Evolutionary conservation across 2,888 invertebrate genomes (phyloP), one percentile per base, ranked within the genome.

Genomic region (Arctia plantaginis): DNA sequence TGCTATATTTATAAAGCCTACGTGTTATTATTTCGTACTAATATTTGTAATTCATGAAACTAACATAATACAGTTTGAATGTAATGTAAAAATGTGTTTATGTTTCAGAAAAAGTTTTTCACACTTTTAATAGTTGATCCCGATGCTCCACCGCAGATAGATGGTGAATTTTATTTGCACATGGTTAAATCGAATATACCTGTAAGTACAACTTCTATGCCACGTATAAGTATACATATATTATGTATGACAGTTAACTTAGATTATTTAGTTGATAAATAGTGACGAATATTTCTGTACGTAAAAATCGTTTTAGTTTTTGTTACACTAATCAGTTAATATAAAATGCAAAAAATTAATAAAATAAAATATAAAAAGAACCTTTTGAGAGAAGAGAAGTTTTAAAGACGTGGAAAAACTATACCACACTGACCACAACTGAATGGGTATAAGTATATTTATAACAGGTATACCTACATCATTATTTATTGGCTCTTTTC

Each of bases 101-200:
- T 62, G 69, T 92, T 91, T n/a, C 90, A 96, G 96, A 94, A 94
- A 90, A 94, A 93, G 83, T 94, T 92, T 80, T 96, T 96, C 84
- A 93, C 96, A 0, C 83, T 96, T 59, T 81, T 96, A n/a, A 88
- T 96, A 89, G 88, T 95, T 1, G 96, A 96, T 79, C 95, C 96
- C 12, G 96, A 96, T 80, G 96, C 95, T 18, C 91, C 95, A 0
- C 94, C 95, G 23, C 93, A 94, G 83, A 76, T 89, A 8, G 93
- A 94, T 6, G 95, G 95, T 41, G 92, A 94, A 83, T 96, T 95
- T 86, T 96, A 90, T 81, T 85, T 96, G 74, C 96, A 96, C 80
- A 93, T 96, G 94, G 82, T 96, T 67, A 95, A 95, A 79, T 93
- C 94, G 7, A 96, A 96, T 83, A 91, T 96, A 78, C 94, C 94